phyloP scores from a whole-genome alignment of 2,888 invertebrate genomes.

The Stratiomys singularior region DNA sequence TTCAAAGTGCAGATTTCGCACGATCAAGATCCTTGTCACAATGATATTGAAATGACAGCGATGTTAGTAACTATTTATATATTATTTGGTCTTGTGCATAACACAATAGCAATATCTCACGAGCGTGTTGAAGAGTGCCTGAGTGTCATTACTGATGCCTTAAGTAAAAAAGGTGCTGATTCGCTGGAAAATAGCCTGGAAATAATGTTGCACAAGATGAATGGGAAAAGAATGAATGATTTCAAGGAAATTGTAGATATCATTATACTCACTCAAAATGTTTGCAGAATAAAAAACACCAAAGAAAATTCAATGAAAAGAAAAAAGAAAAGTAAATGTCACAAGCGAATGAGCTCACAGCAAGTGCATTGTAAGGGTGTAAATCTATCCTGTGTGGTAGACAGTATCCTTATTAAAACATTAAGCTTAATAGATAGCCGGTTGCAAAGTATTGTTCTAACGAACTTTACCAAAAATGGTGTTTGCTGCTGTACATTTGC shows the following conservation, averaged over 20 bases:
- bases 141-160: neutral
- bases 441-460: constrained; percentile 59
- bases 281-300: neutral
- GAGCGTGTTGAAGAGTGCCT: constrained; percentile 22
- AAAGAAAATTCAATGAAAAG: constrained; percentile 18
- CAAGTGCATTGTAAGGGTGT: constrained; percentile 52
- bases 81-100: constrained; percentile 61
- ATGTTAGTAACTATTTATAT: constrained; percentile 57
- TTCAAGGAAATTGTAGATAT: constrained; percentile 40
- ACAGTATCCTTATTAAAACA: constrained; percentile 59
- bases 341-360: constrained; percentile 38
- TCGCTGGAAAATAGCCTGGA: neutral
- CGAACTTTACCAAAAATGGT: constrained; percentile 58
- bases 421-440: constrained; percentile 55
- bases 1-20: neutral
- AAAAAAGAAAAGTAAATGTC: constrained; percentile 7
- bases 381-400: constrained; percentile 60
- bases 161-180: neutral
- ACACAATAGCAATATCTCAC: constrained; percentile 55
- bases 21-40: constrained; percentile 48
- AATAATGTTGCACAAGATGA: neutral
- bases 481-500: constrained; percentile 64
- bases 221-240: neutral
- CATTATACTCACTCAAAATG: constrained; percentile 10
- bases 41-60: constrained; percentile 42